Conservation (phyloP, 2,113 vertebrate species). For the pig (Sus scrofa) region T2T-Sscrofa CM000813.6:46109501-46110000, state of each 20-base stretch:
- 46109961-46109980: neutral
- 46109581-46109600: slow-evolving; percentile 31
- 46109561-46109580: slow-evolving; percentile 42
- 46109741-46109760: slow-evolving; percentile 86
- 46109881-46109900: slow-evolving; percentile 61
- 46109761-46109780: slow-evolving; percentile 85
- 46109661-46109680: slow-evolving; percentile 82
- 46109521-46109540: neutral
- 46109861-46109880: slow-evolving; percentile 58
- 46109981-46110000: slow-evolving; percentile 45
- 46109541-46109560: neutral
- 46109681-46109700: slow-evolving; percentile 82
- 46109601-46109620: slow-evolving; percentile 64
- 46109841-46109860: slow-evolving; percentile 80
- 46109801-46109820: slow-evolving; percentile 82
- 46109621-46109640: slow-evolving; percentile 61
- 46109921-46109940: slow-evolving; percentile 61
- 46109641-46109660: slow-evolving; percentile 64
- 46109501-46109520: slow-evolving; percentile 32
- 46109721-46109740: slow-evolving; percentile 81
- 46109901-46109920: slow-evolving; percentile 73
- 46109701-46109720: slow-evolving; percentile 85
- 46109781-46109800: slow-evolving; percentile 85
- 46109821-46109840: slow-evolving; percentile 84
- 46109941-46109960: slow-evolving; percentile 44